A percentile compares a stretch with the other conserved stretches of the same genome.
phyloP scores from a whole-genome alignment of 2,797 vertebrate genomes.

The Mormyrus proboscirostris region DNA sequence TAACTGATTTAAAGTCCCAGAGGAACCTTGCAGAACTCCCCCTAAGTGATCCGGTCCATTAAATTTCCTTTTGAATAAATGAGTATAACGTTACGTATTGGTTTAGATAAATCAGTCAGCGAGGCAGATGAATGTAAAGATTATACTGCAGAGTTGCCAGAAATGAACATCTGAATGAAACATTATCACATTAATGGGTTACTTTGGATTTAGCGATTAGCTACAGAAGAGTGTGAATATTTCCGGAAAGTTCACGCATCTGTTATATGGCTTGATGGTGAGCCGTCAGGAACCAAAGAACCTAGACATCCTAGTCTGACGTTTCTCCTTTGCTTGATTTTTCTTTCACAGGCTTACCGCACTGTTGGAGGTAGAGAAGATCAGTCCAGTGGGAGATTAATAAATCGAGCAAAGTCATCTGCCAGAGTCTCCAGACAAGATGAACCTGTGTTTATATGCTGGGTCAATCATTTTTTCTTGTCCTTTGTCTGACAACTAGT shows the following conservation, averaged over 20 bases:
- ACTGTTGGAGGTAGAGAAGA: background rate
- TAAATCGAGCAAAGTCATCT: background rate
- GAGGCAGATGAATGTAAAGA: background rate
- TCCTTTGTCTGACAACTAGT: background rate
- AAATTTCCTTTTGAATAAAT: background rate
- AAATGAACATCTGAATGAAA: background rate
- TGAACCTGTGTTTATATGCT: background rate
- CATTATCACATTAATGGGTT: slow-evolving; percentile 2
- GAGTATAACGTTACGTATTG: background rate
- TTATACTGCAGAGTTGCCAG: background rate
- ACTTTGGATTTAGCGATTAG: slow-evolving; percentile 3
- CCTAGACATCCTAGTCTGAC: background rate
- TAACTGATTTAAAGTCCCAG: background rate
- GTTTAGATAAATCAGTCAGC: background rate
- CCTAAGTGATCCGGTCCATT: background rate
- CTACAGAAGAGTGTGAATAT: background rate
- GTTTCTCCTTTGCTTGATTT: background rate
- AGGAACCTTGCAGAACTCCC: background rate
- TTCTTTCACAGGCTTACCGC: background rate
- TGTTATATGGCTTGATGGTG: background rate
- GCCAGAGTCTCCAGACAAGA: background rate
- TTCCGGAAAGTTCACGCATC: background rate
- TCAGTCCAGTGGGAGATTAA: background rate
- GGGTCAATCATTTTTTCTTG: background rate
- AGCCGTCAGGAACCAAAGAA: background rate